Conservation (phyloP, 2,797 vertebrate genomes). For the Rhinichthys osculus region DNA sequence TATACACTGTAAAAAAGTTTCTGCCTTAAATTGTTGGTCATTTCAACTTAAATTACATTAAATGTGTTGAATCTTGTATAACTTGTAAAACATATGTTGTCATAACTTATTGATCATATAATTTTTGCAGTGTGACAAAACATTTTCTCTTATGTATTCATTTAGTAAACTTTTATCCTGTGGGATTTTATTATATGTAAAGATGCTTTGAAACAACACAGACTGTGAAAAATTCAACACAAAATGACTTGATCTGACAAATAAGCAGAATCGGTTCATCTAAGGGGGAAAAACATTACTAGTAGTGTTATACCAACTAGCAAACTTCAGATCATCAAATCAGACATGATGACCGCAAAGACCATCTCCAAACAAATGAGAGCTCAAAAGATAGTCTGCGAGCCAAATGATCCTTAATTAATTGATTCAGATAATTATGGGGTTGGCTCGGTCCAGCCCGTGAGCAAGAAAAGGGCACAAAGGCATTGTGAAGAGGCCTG, state of each 20-base stretch:
- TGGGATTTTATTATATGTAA: background rate
- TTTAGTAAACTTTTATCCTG: background rate
- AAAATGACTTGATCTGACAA: background rate
- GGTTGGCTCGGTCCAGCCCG: background rate
- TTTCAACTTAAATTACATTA: too few relatives aligned
- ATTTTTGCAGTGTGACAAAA: too few relatives aligned
- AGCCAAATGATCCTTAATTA: slow-evolving; percentile 33
- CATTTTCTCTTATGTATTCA: background rate
- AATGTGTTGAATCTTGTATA: too few relatives aligned
- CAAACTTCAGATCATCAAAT: background rate
- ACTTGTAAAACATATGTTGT: too few relatives aligned
- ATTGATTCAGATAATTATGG: slow-evolving; percentile 32
- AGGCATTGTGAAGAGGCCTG: slow-evolving; percentile 13
- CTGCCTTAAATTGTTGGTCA: too few relatives aligned
- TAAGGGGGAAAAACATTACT: background rate
- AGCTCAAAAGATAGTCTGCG: slow-evolving; percentile 8
- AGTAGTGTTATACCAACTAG: background rate
- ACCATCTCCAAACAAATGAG: background rate
- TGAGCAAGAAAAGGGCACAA: slow-evolving; percentile 9
- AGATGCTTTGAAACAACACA: background rate
- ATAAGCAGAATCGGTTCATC: background rate
- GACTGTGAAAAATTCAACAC: background rate
- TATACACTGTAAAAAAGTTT: too few relatives aligned
- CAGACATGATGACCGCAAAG: background rate
- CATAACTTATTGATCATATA: too few relatives aligned